Evolutionary conservation across 2,888 invertebrate genomes (phyloP).

Genomic region (Operophtera brumata): DNA sequence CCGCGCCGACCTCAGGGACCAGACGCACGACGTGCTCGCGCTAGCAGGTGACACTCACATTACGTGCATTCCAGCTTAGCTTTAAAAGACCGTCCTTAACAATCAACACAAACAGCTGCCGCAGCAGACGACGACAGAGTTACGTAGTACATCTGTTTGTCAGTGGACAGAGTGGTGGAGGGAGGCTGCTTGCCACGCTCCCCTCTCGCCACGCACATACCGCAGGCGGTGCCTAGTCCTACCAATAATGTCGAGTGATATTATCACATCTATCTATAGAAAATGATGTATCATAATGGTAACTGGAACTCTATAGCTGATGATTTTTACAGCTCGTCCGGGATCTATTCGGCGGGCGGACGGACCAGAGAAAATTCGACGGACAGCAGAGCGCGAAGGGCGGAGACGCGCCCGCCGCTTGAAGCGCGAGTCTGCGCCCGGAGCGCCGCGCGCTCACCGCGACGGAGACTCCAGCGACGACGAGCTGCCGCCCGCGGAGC

Average conservation of each 20-base stretch:
- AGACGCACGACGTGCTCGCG: slow-evolving; percentile 93
- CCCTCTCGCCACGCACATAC: no score
- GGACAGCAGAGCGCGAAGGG: slow-evolving; percentile 95
- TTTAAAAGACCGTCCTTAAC: no score
- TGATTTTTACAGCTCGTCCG: slow-evolving; percentile 40
- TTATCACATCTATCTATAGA: no score
- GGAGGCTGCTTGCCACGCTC: no score
- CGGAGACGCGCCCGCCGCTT: slow-evolving; percentile 92
- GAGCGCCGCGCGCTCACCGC: slow-evolving; percentile 79
- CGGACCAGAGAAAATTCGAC: slow-evolving; percentile 85
- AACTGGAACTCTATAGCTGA: no score
- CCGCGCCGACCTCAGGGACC: slow-evolving; percentile 95
- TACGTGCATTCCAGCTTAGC: background rate
- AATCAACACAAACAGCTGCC: no score
- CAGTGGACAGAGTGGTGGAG: no score
- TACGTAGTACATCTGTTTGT: no score
- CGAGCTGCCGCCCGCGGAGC: slow-evolving; percentile 91
- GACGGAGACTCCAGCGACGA: slow-evolving; percentile 99
- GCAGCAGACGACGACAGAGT: no score
- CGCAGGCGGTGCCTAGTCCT: no score
- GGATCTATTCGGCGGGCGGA: slow-evolving; percentile 51
- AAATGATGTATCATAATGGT: background rate
- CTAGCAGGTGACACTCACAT: slow-evolving; percentile 71
- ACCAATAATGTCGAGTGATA: no score
- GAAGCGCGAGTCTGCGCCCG: slow-evolving; percentile 82